A percentile compares a stretch with the other conserved stretches of the same genome.
Evolutionary conservation across 2,797 vertebrate species (phyloP).

Genomic region (Dendrocincla tyrannina): DNA sequence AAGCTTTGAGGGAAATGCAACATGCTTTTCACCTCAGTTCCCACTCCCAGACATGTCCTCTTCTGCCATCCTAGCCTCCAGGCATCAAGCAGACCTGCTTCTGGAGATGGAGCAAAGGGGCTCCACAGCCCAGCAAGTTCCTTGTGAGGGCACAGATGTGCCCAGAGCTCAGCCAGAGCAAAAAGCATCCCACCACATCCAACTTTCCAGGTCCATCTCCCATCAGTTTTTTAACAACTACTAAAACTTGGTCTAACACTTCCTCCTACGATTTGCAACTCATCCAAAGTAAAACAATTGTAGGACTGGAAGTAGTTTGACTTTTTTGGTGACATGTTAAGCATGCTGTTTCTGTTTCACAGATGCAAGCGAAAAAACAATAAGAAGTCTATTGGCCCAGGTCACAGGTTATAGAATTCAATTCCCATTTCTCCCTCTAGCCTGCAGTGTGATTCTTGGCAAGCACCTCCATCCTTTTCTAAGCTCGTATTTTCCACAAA

Average conservation of each 20-base stretch:
- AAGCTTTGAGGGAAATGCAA: slow-evolving; percentile 80
- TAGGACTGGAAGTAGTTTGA: neutral
- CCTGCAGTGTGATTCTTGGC: neutral
- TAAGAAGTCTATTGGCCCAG: neutral
- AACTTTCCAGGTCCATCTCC: neutral
- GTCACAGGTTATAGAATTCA: neutral
- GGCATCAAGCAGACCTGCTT: rapidly evolving
- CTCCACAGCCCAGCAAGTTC: rapidly evolving
- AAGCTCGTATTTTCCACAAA: neutral
- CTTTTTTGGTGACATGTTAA: neutral
- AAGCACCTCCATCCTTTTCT: neutral
- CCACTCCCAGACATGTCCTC: neutral
- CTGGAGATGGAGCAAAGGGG: neutral
- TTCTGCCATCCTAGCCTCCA: neutral
- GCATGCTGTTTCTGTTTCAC: neutral
- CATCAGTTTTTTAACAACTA: rapidly evolving
- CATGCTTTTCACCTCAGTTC: neutral
- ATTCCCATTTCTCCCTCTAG: neutral
- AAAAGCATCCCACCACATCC: neutral
- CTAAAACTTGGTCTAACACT: neutral
- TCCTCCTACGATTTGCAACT: neutral
- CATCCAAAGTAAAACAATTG: neutral
- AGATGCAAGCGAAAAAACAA: neutral
- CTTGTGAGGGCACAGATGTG: neutral
- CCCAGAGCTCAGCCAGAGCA: slow-evolving; percentile 26